phyloP scores from a whole-genome alignment of 2,888 invertebrate genomes.

The Trachelus iudaicus region DNA sequence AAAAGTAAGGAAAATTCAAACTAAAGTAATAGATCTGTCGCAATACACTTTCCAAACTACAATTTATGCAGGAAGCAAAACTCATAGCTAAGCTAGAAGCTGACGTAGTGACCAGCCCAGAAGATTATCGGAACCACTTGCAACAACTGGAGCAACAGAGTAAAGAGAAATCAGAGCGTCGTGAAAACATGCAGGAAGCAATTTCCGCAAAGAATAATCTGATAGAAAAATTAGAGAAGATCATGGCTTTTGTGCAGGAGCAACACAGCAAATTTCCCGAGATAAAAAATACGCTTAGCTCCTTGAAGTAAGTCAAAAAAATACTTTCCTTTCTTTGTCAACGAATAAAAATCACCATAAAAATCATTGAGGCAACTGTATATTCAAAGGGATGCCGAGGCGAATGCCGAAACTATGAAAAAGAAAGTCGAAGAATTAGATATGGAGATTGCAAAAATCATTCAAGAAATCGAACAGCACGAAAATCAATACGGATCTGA shows the following conservation, averaged over 20 bases:
- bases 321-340: neutral
- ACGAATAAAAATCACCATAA: neutral
- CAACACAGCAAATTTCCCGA: slow-evolving; percentile 30
- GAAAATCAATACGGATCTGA: slow-evolving; percentile 16
- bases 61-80: neutral
- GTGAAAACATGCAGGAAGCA: slow-evolving; percentile 30
- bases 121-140: slow-evolving; percentile 31
- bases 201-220: slow-evolving; percentile 39
- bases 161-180: slow-evolving; percentile 30
- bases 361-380: neutral
- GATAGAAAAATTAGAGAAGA: slow-evolving; percentile 32
- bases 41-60: neutral
- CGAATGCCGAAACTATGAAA: slow-evolving; percentile 21
- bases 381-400: slow-evolving; percentile 22
- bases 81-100: slow-evolving; percentile 24
- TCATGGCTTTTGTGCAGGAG: slow-evolving; percentile 28
- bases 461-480: slow-evolving; percentile 20
- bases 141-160: slow-evolving; percentile 33
- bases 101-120: slow-evolving; percentile 44
- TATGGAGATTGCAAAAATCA: slow-evolving; percentile 7
- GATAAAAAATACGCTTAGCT: slow-evolving; percentile 24
- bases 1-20: slow-evolving; percentile 28
- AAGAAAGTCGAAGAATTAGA: slow-evolving; percentile 29
- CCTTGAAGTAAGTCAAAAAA: slow-evolving; percentile 30
- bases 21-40: neutral